These are phyloP conservation scores for Glyphotaelius pellucidus DNA, from an alignment of 2,888 invertebrate genomes.

Conservation along the genomic window DNA sequence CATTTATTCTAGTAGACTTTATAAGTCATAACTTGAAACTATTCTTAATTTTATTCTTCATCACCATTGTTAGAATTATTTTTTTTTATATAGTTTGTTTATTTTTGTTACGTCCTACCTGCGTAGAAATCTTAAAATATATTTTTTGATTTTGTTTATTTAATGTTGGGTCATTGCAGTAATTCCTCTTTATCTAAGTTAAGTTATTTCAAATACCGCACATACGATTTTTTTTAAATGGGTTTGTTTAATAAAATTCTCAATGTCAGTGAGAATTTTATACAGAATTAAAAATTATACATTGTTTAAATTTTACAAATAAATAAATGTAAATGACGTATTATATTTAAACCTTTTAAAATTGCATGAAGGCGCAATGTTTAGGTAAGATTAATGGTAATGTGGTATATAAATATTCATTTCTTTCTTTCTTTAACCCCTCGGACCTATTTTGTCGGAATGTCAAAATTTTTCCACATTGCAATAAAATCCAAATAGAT, in stretches of 20 bases:
- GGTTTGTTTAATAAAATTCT: too few species aligned
- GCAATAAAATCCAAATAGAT: too few species aligned
- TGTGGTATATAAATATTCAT: not conserved
- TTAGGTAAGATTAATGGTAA: not conserved
- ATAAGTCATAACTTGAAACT: not conserved
- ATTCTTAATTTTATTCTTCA: not conserved
- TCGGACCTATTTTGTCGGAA: too few species aligned
- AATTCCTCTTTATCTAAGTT: not conserved
- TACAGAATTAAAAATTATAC: too few species aligned
- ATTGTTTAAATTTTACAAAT: too few species aligned
- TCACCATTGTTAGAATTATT: not conserved
- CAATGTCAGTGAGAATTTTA: not conserved
- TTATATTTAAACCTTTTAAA: not conserved
- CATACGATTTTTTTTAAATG: not conserved
- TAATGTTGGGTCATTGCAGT: too few species aligned
- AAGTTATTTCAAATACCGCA: not conserved
- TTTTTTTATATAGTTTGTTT: not conserved
- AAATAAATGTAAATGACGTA: not conserved
- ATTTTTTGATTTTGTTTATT: too few species aligned
- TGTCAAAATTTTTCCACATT: too few species aligned
- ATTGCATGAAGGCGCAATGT: not conserved
- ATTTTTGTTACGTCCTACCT: not conserved
- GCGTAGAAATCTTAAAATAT: not conserved
- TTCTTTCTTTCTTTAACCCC: not conserved
- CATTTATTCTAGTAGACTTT: not conserved